A percentile compares a stretch with the other conserved stretches of the same genome.
Evolutionary conservation across 2,888 invertebrate genomes (phyloP).

Genomic region (Lypha dubia): DNA sequence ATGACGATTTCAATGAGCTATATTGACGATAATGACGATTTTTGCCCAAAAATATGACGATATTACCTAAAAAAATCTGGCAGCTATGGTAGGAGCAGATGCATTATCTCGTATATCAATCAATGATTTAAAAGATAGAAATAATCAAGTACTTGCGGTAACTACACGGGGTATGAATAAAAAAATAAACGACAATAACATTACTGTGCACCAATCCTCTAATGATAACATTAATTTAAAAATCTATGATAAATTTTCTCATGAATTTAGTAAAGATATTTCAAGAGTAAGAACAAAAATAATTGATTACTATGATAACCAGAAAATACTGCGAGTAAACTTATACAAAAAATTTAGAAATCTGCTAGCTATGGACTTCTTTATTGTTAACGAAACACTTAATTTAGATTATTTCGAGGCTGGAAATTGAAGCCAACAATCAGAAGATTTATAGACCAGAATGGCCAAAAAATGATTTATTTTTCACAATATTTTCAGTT

Average conservation of each 20-base stretch:
- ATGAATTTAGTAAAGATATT: background rate
- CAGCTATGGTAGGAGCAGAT: background rate
- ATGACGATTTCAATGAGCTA: too few relatives aligned
- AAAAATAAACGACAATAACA: background rate
- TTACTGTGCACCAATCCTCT: background rate
- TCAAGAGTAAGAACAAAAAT: background rate
- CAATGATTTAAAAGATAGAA: background rate
- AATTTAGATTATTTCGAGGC: background rate
- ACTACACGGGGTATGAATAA: background rate
- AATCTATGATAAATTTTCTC: too few relatives aligned
- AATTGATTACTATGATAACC: background rate
- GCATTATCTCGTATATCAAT: background rate
- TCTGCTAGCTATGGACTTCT: background rate
- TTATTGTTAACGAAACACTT: constrained; percentile 2
- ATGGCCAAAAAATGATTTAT: background rate
- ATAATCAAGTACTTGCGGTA: background rate
- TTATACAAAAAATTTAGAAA: background rate
- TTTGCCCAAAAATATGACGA: too few relatives aligned
- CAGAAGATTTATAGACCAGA: background rate
- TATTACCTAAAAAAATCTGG: too few relatives aligned
- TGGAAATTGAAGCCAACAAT: too few relatives aligned
- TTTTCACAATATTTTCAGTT: background rate
- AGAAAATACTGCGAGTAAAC: background rate
- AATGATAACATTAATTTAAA: background rate
- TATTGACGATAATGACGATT: too few relatives aligned